These are phyloP conservation scores for Notothenia rossii DNA, from an alignment of 2,113 vertebrate species.

Conservation along the genomic window DNA sequence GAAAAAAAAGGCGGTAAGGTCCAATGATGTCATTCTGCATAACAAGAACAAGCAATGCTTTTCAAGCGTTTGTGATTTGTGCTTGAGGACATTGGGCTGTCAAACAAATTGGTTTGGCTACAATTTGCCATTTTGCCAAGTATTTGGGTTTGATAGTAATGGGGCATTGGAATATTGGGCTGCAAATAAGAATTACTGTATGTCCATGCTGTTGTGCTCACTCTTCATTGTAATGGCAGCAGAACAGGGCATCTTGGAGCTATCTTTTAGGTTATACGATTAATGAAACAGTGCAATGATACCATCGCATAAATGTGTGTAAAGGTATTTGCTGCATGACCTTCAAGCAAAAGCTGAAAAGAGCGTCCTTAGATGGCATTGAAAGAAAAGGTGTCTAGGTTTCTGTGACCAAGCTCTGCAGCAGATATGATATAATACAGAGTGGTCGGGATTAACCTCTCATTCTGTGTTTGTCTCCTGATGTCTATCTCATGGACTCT, in stretches of 20 bases:
- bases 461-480: slow-evolving; percentile 42
- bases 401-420: slow-evolving; percentile 28
- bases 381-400: slow-evolving; percentile 23
- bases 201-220: neutral
- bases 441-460: slow-evolving; percentile 57
- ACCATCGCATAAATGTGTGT: slow-evolving; percentile 44
- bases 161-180: too few relatives aligned
- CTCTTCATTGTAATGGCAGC: neutral
- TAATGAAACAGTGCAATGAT: slow-evolving; percentile 23
- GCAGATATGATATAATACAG: slow-evolving; percentile 51
- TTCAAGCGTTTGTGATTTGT: too few relatives aligned
- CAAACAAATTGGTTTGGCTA: too few relatives aligned
- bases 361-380: slow-evolving; percentile 27
- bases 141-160: too few relatives aligned
- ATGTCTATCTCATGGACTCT: slow-evolving; percentile 38
- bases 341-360: slow-evolving; percentile 36
- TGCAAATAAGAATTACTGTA: neutral
- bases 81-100: too few relatives aligned
- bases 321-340: slow-evolving; percentile 48
- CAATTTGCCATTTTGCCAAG: too few relatives aligned
- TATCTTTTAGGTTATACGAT: slow-evolving; percentile 27
- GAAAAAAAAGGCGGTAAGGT: too few relatives aligned
- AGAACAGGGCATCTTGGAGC: slow-evolving; percentile 8
- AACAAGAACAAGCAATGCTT: too few relatives aligned
- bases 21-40: too few relatives aligned